Evolutionary conservation across 1,140 invertebrate species (phyloP).

Genomic region (Diabrotica undecimpunctata): DNA sequence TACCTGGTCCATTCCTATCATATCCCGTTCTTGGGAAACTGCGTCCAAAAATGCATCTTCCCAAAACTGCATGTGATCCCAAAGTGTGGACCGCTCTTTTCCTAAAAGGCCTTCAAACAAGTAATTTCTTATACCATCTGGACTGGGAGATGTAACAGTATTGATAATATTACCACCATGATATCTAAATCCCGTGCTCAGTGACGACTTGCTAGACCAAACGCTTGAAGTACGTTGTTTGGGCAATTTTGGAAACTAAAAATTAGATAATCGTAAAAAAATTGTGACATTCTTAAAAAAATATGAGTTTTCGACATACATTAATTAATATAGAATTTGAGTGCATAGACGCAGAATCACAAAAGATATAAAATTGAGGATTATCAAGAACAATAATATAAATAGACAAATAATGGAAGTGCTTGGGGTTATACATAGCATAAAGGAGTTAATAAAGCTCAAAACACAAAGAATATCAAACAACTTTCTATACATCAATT

Average conservation of each 20-base stretch:
- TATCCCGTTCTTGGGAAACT: conserved; percentile 97
- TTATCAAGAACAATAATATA: no score
- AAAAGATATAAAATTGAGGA: no score
- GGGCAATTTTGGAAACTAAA: conserved; percentile 60
- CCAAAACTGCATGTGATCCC: conserved; percentile 99
- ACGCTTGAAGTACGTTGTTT: conserved; percentile 81
- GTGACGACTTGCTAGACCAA: conserved; percentile 89
- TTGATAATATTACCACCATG: conserved; percentile 83
- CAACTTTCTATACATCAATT: no score
- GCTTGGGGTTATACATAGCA: no score
- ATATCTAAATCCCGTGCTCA: conserved; percentile 84
- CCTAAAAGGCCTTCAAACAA: conserved; percentile 81
- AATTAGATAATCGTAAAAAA: conserved; percentile 22
- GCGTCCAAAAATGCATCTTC: conserved; percentile 98
- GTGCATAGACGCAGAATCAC: no score
- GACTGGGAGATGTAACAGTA: conserved; percentile 75
- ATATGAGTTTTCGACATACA: not conserved
- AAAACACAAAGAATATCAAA: no score
- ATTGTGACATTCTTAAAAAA: not conserved
- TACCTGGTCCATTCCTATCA: conserved; percentile 97
- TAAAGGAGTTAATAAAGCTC: no score
- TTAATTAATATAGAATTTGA: no score
- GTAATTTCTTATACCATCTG: conserved; percentile 83
- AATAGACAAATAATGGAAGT: no score
- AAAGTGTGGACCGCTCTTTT: conserved; percentile 74